A percentile compares a stretch with the other conserved stretches of the same genome.
These are phyloP conservation scores for Drosophila arawakana DNA, from an alignment of 1,140 invertebrate genomes.

Conservation along the genomic window DNA sequence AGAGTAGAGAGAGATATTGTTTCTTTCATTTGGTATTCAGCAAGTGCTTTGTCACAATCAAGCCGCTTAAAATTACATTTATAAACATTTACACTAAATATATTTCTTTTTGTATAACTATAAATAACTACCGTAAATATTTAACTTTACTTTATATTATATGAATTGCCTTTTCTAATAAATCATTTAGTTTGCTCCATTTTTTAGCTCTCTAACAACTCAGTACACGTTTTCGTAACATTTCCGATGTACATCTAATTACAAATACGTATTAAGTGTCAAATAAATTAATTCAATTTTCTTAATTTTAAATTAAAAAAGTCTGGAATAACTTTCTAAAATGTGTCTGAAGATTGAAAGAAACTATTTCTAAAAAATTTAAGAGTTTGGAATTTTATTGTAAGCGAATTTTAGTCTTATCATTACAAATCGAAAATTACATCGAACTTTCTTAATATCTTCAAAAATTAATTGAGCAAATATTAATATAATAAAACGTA, in stretches of 20 bases:
- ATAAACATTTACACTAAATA: conserved; percentile 64
- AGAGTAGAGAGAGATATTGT: conserved; percentile 57
- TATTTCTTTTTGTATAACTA: conserved; percentile 71
- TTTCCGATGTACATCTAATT: conserved; percentile 36
- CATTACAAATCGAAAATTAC: too few species aligned
- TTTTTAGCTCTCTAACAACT: conserved; percentile 49
- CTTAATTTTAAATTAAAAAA: conserved; percentile 12
- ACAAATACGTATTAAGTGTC: conserved; percentile 5
- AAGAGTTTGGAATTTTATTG: too few species aligned
- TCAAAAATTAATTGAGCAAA: neutral
- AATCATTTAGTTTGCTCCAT: conserved; percentile 20
- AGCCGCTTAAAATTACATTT: conserved; percentile 68
- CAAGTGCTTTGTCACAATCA: conserved; percentile 79
- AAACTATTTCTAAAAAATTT: neutral
- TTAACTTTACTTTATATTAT: conserved; percentile 58
- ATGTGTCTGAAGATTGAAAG: neutral
- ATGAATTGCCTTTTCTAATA: conserved; percentile 51
- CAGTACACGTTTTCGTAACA: conserved; percentile 59
- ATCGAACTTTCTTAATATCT: neutral
- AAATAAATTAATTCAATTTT: neutral
- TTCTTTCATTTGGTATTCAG: conserved; percentile 65
- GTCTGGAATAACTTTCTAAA: conserved; percentile 6
- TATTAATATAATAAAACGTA: neutral
- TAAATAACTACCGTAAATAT: conserved; percentile 69
- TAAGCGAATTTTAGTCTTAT: too few species aligned